Base-by-base conservation (phyloP, 2,797 vertebrate species). In the Nyctibius grandis region DNA sequence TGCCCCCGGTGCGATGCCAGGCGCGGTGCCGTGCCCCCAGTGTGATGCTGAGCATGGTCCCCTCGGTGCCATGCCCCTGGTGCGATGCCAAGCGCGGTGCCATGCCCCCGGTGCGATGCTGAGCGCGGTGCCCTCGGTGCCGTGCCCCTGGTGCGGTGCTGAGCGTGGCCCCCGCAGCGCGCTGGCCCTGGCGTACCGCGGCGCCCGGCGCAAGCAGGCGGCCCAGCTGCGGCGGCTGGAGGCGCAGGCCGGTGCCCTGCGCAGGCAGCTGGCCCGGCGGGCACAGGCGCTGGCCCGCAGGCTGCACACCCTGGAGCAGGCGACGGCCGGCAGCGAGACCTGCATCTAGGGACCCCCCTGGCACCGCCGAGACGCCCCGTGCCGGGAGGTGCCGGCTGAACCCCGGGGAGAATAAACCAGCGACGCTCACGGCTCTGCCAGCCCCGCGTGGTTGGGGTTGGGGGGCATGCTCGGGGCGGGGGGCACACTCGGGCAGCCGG, bases 201-300 rank as follows among this genome's bases (percentile, higher is more conserved):
- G 97, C 42, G 98, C 99, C 60, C 98, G 98, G 42, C 98, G 97
- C 88, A 99, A 99, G 95, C 99, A 99, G 90, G 98, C 98, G 8
- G 98, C 98, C 86, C 99, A 99, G 93, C 97, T 98, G 91, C 98
- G 97, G 98, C 97, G 96, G 84, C 96, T 99, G 97, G 98, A 99
- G 96, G 97, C 96, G 83, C 99, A 98, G 97, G 91, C 98, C 50
- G 93, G 90, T 0, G 96, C 97, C 42, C 97, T 99, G 98, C 95
- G 96, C 42, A 97, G 98, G 74, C 97, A 96, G 70, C 99, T 99
- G 15, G 92, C 95, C 4, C 91, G 89, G 50, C 98, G 98, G 97
- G 88, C 97, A 16, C 97, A 92, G 36, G 95, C 97, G 1, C 82
- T 98, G 21, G 94, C 97, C 78, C 89, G 89, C 22, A 94, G 95